Evolutionary conservation across 2,888 invertebrate species (phyloP).

Genomic region (Yponomeuta plumbellus): DNA sequence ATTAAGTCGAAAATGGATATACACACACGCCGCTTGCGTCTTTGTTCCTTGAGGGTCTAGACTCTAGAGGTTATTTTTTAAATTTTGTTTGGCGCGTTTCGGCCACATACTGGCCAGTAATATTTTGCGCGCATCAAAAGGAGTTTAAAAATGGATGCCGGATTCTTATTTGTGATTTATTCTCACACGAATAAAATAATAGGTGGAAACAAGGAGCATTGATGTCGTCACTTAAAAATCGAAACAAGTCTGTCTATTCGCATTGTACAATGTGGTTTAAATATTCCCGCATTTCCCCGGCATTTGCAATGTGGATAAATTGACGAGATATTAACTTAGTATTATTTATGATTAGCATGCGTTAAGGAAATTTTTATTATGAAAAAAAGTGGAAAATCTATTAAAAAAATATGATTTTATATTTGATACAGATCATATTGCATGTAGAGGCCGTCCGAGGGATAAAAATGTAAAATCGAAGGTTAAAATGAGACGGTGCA

Average conservation of each 20-base stretch:
- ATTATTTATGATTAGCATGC: constrained; percentile 71
- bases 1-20: constrained; percentile 13
- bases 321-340: constrained; percentile 42
- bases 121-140: background rate
- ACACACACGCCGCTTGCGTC: constrained; percentile 3
- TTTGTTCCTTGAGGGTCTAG: background rate
- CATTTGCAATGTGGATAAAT: constrained; percentile 4
- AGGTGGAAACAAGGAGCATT: constrained; percentile 9
- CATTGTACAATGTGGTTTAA: constrained; percentile 21
- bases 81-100: background rate
- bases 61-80: background rate
- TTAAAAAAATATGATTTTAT: constrained; percentile 29
- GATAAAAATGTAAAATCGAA: constrained; percentile 10
- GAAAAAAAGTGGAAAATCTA: constrained; percentile 35
- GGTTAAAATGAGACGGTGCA: constrained; percentile 17
- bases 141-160: background rate
- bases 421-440: constrained; percentile 18
- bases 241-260: background rate
- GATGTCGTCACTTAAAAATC: constrained; percentile 12
- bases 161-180: background rate
- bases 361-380: constrained; percentile 37
- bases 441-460: constrained; percentile 17
- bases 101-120: background rate
- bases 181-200: background rate
- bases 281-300: background rate